Conservation (phyloP, 2,113 vertebrate genomes). For the Asarcornis scutulata region DNA sequence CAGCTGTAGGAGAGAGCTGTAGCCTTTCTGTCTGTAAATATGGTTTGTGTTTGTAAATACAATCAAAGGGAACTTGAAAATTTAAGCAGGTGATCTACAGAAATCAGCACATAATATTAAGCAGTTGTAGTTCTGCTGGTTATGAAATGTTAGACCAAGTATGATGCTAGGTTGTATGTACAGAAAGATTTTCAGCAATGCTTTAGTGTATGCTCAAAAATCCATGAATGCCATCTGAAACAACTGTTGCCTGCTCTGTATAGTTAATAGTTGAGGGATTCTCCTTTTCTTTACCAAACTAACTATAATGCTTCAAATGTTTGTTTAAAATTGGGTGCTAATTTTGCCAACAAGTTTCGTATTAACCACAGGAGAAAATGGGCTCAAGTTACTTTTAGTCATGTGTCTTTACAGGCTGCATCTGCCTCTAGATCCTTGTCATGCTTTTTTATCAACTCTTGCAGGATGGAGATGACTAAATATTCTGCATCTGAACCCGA, state of each 20-base stretch:
- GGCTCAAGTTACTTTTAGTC: background rate
- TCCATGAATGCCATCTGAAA: background rate
- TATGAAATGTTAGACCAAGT: background rate
- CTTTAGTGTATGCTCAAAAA: background rate
- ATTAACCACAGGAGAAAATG: background rate
- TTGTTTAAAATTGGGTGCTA: background rate
- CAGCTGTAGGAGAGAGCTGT: background rate
- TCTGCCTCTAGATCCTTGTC: background rate
- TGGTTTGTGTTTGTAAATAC: background rate
- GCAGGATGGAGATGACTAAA: background rate
- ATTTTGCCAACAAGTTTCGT: background rate
- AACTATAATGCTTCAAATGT: background rate
- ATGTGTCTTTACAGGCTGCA: background rate
- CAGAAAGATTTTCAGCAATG: background rate
- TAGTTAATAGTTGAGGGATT: background rate
- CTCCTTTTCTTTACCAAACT: background rate
- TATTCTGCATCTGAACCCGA: background rate
- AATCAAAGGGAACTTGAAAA: background rate
- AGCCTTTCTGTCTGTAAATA: background rate
- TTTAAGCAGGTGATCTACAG: background rate
- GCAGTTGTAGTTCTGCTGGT: background rate
- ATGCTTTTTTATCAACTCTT: background rate
- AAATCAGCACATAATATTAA: background rate
- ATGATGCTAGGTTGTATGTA: background rate
- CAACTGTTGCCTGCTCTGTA: background rate